Evolutionary conservation across 2,888 invertebrate genomes (phyloP).

Genomic region (Linnaemya tessellans): DNA sequence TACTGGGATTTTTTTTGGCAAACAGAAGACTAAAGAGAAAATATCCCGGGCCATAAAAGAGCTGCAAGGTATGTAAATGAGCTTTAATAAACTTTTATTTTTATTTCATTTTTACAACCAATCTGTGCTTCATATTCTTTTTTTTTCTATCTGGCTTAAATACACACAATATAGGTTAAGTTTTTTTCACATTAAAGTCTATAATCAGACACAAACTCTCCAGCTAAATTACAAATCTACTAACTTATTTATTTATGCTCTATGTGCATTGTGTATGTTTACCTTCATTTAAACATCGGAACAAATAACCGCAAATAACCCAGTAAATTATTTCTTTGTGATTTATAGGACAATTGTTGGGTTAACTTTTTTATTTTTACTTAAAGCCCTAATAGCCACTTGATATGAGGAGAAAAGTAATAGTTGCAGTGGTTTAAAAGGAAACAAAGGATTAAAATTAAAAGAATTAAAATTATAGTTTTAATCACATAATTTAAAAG

Average conservation of each 20-base stretch:
- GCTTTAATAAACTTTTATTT: neutral
- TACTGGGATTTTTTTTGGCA: constrained; percentile 58
- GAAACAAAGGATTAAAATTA: too few species aligned
- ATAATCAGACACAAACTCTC: constrained; percentile 37
- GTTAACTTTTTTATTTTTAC: neutral
- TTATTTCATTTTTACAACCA: constrained; percentile 7
- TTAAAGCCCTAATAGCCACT: neutral
- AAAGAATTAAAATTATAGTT: too few species aligned
- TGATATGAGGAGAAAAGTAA: too few species aligned
- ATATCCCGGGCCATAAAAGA: neutral
- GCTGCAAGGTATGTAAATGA: neutral
- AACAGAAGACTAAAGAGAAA: constrained; percentile 1
- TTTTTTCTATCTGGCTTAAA: constrained; percentile 25
- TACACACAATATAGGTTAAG: constrained; percentile 66
- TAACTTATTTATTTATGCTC: neutral
- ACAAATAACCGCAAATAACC: neutral
- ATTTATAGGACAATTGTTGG: neutral
- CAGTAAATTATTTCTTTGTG: neutral
- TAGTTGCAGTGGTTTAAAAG: too few species aligned
- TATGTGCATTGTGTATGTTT: neutral
- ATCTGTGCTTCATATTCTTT: constrained; percentile 16
- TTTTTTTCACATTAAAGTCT: constrained; percentile 35
- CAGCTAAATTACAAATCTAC: constrained; percentile 25
- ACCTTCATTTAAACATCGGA: neutral
- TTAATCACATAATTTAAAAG: too few species aligned